Base-by-base conservation (phyloP, 2,797 vertebrate species). In the Tinamus major region DNA sequence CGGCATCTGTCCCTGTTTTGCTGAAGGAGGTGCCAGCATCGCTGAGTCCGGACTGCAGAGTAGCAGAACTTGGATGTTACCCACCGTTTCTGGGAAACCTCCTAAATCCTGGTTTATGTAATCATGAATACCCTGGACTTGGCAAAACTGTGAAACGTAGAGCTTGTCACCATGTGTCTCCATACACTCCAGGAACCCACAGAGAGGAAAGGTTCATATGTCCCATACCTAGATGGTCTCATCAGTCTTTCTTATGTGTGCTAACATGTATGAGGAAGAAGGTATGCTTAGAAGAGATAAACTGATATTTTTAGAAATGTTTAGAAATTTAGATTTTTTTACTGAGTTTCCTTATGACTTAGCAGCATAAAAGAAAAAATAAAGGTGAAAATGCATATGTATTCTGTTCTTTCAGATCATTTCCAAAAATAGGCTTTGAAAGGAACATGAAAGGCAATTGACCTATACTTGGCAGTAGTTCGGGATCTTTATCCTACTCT, bases 391-490 rank as follows among this genome's bases (percentile, higher is more conserved):
- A 33, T 10, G 44, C 6, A 21, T 13, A 48, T 31, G 5, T 5
- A 13, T 2, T 24, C 7, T 24, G n/a, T 64, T 72, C 2, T 71
- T 86, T 37, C 20, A 74, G 21, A 27, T 2, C 15, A 8, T 48
- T 51, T 64, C 64, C 51, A 61, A 39, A 71, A 46, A 13, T n/a
- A 69, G 8, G 4, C 18, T 84, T 29, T 26, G 7, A 39, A 46
- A 17, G 13, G 37, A 29, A 48, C 27, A 6, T 71, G 78, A 70
- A 78, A 12, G 26, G 2, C 35, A 71, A 13, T 11, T 75, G 49
- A 26, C 0, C 26, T 0, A 0, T 13, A 44, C 24, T 26, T 58
- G 33, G 35, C 20, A 68, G 21, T 24, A 19, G 2, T 9, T 69
- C 0, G 4, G 51, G 56, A 77, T 42, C 2, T 65, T 7, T 7